Percentiles rank a stretch among this genome's conserved stretches.
These are phyloP conservation scores for Hypomecis punctinalis DNA, from an alignment of 2,888 invertebrate species.

Conservation along the genomic window DNA sequence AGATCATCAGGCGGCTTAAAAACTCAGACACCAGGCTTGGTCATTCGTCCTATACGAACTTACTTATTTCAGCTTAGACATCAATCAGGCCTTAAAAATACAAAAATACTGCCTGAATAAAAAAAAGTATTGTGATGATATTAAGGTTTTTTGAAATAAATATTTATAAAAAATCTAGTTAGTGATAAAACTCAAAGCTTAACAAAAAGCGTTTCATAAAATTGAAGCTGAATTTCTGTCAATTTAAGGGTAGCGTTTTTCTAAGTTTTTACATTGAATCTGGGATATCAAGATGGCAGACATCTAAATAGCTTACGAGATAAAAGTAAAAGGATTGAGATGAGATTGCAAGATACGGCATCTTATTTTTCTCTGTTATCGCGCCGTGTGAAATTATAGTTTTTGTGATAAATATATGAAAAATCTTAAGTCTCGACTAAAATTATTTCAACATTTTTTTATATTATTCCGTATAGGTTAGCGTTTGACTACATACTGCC, in stretches of 20 bases:
- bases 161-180: neutral
- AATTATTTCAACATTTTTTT: no score
- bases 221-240: conserved; percentile 23
- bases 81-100: no score
- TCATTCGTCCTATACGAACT: no score
- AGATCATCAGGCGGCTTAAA: no score
- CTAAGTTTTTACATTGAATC: conserved; percentile 14
- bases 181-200: conserved; percentile 1
- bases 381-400: neutral
- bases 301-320: conserved; percentile 25
- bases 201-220: conserved; percentile 12
- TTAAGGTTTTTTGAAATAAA: no score
- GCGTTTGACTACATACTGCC: no score
- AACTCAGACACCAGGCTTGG: no score
- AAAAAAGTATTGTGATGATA: no score
- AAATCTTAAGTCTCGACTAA: no score
- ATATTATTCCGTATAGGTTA: no score
- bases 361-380: conserved; percentile 1
- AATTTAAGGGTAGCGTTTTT: conserved; percentile 17
- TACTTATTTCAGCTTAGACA: no score
- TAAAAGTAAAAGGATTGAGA: conserved; percentile 23
- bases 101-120: no score
- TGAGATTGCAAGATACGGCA: conserved; percentile 16
- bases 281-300: conserved; percentile 26
- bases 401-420: neutral